A percentile compares a stretch with the other conserved stretches of the same genome.
Conservation (phyloP, 2,113 vertebrate species). For the Stegostoma tigrinum region DNA sequence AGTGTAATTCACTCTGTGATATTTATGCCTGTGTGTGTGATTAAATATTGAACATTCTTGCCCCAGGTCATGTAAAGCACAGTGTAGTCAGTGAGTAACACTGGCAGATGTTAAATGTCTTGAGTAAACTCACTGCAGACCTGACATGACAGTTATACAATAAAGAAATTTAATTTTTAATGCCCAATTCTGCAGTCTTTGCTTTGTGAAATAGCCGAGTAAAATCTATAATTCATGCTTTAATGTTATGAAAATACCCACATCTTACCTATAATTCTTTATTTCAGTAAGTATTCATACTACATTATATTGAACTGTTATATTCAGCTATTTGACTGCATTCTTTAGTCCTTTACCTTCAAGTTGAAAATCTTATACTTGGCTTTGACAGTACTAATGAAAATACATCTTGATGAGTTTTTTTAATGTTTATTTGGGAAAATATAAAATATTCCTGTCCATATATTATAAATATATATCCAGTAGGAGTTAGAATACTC, state of each 20-base stretch:
- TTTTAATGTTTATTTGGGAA: not conserved
- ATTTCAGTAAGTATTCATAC: not conserved
- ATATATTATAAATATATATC: too few relatives aligned
- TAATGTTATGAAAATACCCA: not conserved
- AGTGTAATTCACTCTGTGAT: not conserved
- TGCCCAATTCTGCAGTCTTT: conserved; percentile 10
- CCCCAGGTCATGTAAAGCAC: conserved; percentile 19
- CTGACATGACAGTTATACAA: conserved; percentile 23
- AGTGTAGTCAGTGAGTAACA: conserved; percentile 1
- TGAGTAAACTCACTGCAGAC: not conserved
- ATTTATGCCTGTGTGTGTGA: conserved; percentile 1
- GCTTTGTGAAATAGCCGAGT: not conserved
- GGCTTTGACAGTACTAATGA: not conserved
- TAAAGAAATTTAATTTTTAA: conserved; percentile 32
- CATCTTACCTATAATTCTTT: not conserved
- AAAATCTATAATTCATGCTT: conserved; percentile 3
- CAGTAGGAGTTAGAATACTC: not conserved
- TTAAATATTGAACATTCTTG: conserved; percentile 22
- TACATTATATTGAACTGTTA: not conserved
- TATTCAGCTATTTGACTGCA: not conserved
- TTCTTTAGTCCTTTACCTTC: conserved; percentile 1
- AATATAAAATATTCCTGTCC: not conserved
- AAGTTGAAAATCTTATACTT: not conserved
- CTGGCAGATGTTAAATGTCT: not conserved
- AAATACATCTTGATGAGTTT: not conserved